These are phyloP conservation scores for Platygyra sinensis DNA, from an alignment of 64 coral and sea anemone species.

Conservation along the genomic window DNA sequence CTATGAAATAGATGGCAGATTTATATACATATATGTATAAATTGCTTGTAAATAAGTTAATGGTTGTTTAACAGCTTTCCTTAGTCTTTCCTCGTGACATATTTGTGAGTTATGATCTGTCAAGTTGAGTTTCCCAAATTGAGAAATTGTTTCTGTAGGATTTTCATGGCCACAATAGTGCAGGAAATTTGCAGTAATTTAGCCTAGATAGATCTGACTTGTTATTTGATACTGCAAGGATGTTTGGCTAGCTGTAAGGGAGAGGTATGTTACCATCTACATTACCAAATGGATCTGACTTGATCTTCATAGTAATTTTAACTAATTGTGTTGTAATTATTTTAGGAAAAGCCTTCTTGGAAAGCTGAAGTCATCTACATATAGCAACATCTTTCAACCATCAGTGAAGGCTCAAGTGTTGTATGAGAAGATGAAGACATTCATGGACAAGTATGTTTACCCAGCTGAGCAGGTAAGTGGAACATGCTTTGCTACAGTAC, in stretches of 20 bases:
- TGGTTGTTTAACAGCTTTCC: no score
- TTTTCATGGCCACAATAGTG: no score
- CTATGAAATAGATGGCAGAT: no score
- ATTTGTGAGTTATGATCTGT: no score
- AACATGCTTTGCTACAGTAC: no score
- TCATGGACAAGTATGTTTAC: slow-evolving; percentile 80
- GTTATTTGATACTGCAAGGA: slow-evolving; percentile 43
- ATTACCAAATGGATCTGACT: no score
- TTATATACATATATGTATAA: no score
- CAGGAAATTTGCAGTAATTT: no score
- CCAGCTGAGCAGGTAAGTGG: slow-evolving; percentile 84
- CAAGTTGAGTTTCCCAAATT: no score
- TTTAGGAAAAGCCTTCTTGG: background rate
- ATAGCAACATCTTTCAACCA: slow-evolving; percentile 1
- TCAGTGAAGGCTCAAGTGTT: slow-evolving; percentile 71
- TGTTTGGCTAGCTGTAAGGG: slow-evolving; percentile 17
- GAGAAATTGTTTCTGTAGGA: no score
- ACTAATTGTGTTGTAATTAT: background rate
- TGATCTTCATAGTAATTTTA: background rate
- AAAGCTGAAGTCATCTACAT: background rate
- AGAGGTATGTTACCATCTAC: background rate
- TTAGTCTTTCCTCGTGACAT: no score
- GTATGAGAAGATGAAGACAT: slow-evolving; percentile 68
- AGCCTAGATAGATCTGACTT: slow-evolving; percentile 33
- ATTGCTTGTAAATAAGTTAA: no score